These are phyloP conservation scores for Aphidius colemani DNA, from an alignment of 2,888 invertebrate species.

Conservation along the genomic window DNA sequence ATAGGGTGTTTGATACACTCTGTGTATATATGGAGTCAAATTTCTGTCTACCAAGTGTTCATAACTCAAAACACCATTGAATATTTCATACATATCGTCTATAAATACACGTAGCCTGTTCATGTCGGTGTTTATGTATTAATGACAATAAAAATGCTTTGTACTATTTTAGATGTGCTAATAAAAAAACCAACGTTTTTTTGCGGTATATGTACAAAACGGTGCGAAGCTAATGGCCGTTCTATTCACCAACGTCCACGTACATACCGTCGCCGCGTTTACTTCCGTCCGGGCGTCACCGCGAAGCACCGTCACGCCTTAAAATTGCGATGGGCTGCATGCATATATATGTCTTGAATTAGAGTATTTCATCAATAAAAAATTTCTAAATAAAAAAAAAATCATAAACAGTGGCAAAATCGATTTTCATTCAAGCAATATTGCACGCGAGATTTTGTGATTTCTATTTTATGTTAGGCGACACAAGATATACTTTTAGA, in stretches of 20 bases:
- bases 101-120: background rate
- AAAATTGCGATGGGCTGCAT: background rate
- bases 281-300: conserved; percentile 26
- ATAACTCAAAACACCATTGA: too few relatives aligned
- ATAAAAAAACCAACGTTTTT: background rate
- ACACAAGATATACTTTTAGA: conserved; percentile 9
- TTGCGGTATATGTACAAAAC: conserved; percentile 4
- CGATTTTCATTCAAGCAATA: background rate
- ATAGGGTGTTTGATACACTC: background rate
- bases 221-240: conserved; percentile 23
- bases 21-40: background rate
- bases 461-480: conserved; percentile 6
- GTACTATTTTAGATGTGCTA: background rate
- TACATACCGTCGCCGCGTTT: conserved; percentile 5
- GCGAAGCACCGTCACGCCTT: conserved; percentile 23
- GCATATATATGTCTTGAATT: background rate
- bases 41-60: background rate
- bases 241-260: conserved; percentile 6
- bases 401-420: background rate
- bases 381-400: background rate
- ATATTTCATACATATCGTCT: background rate
- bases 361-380: background rate
- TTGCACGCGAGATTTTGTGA: conserved; percentile 13
- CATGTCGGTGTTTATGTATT: background rate
- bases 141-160: background rate